phyloP scores from a whole-genome alignment of 2,888 invertebrate genomes.

The Xestia rhomboidea region DNA sequence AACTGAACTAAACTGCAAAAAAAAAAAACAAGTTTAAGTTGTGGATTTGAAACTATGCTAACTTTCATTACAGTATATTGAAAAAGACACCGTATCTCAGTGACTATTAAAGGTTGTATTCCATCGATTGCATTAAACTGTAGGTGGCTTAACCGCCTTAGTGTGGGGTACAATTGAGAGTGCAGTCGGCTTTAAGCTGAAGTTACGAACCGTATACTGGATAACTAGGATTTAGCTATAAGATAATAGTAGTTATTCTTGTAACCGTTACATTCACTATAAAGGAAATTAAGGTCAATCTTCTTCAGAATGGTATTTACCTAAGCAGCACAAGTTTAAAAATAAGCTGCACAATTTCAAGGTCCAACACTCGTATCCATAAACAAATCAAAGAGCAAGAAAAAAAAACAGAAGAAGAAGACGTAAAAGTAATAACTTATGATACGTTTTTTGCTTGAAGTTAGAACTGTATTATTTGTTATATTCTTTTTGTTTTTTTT shows the following conservation, averaged over 20 bases:
- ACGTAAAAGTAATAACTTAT: too few relatives aligned
- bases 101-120: neutral
- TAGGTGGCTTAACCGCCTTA: constrained; percentile 18
- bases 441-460: neutral
- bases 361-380: neutral
- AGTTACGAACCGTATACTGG: constrained; percentile 5
- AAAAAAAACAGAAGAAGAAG: too few relatives aligned
- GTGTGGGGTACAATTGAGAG: constrained; percentile 9
- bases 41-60: neutral
- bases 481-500: too few relatives aligned
- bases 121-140: constrained; percentile 10
- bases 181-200: constrained; percentile 31
- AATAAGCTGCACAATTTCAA: neutral
- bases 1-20: neutral
- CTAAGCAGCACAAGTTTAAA: neutral
- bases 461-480: too few relatives aligned
- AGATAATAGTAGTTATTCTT: neutral
- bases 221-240: neutral
- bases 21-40: neutral
- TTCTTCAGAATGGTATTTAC: neutral
- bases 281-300: neutral
- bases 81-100: neutral
- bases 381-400: neutral
- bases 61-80: neutral
- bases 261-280: neutral